Evolutionary conservation across 2,113 vertebrate genomes (phyloP).

Genomic region (Vulpes vulpes): DNA sequence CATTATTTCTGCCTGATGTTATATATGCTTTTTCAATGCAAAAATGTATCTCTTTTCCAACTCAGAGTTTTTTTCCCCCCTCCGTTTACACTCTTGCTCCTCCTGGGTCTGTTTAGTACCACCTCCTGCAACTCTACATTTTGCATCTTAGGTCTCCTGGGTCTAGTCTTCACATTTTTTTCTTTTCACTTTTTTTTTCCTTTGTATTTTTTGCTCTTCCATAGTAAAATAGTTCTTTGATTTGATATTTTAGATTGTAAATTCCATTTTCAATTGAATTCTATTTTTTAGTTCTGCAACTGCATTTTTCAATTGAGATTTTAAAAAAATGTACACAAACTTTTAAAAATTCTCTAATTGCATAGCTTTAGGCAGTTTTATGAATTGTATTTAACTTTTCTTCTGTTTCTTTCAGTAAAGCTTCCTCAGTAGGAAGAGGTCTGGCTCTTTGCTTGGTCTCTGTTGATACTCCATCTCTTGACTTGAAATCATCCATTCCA

Average conservation of each 20-base stretch:
- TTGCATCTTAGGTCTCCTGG: not conserved
- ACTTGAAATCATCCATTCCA: not conserved
- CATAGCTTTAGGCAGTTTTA: not conserved
- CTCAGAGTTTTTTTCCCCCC: not conserved
- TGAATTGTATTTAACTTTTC: not conserved
- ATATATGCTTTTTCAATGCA: not conserved
- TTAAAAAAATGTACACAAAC: not conserved
- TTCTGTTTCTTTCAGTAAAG: not conserved
- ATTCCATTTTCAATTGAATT: slow-evolving; percentile 3
- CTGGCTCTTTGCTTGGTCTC: not conserved
- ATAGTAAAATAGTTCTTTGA: not conserved
- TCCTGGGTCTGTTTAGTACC: not conserved
- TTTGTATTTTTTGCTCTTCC: not conserved
- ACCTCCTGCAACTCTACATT: not conserved
- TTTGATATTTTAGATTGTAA: not conserved
- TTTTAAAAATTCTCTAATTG: not conserved
- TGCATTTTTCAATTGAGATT: not conserved
- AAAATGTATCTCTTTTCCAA: not conserved
- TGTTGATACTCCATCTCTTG: not conserved
- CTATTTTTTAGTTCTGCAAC: slow-evolving; percentile 14
- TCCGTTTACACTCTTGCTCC: not conserved
- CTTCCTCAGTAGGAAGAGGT: not conserved
- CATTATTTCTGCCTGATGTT: not conserved
- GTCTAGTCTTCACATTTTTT: not conserved
- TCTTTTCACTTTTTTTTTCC: not conserved